Conservation (phyloP, 1,140 invertebrate species). For the Dinothrombium tinctorium region DNA sequence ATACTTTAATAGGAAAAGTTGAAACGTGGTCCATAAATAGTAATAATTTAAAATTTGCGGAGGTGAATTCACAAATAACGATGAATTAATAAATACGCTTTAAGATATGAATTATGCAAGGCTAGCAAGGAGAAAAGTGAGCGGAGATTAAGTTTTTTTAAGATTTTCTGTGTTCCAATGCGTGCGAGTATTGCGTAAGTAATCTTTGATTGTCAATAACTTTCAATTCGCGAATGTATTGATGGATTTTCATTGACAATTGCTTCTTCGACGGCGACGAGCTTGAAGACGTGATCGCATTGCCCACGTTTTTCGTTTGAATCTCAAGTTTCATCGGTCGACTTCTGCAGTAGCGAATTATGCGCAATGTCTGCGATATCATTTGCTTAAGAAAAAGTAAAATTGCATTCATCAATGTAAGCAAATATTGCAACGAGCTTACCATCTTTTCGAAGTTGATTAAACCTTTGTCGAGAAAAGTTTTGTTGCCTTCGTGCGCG, state of each 20-base stretch:
- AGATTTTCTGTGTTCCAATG: neutral
- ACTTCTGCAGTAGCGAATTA: constrained; percentile 44
- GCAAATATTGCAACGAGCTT: neutral
- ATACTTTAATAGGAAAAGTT: too few relatives aligned
- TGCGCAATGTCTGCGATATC: constrained; percentile 55
- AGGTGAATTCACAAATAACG: too few relatives aligned
- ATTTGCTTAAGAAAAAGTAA: constrained; percentile 33
- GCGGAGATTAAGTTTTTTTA: too few relatives aligned
- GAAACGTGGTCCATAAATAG: too few relatives aligned
- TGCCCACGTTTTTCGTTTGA: too few relatives aligned
- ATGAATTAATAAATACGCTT: too few relatives aligned
- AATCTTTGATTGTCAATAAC: constrained; percentile 31
- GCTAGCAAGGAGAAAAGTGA: too few relatives aligned
- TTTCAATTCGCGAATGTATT: constrained; percentile 16
- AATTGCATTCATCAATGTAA: constrained; percentile 1
- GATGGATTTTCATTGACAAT: constrained; percentile 5
- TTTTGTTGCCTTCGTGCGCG: constrained; percentile 71
- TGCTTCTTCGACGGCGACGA: neutral
- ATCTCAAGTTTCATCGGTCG: constrained; percentile 34
- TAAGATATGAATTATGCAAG: too few relatives aligned
- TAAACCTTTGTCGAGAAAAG: constrained; percentile 44
- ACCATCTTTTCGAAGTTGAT: constrained; percentile 76
- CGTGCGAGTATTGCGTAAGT: constrained; percentile 27
- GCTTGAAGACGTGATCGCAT: constrained; percentile 1
- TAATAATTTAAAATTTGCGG: too few relatives aligned